These are phyloP conservation scores for Redunca redunca DNA, from an alignment of 2,113 vertebrate species.

Conservation along the genomic window DNA sequence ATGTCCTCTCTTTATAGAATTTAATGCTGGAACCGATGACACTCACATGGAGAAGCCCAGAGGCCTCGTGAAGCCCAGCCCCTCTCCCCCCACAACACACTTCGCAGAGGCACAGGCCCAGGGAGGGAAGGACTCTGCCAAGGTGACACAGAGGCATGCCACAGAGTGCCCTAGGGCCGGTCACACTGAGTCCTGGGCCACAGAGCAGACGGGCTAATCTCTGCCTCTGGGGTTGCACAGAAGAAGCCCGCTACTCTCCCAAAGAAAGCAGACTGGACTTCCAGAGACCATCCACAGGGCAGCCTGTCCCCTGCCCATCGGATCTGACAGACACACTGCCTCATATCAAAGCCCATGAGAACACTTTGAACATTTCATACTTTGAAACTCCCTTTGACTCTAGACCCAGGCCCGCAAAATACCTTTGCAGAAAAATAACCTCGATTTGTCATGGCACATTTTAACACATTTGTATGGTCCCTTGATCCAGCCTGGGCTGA, in stretches of 20 bases:
- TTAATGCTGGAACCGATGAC: rapidly evolving
- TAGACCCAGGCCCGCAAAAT: not conserved
- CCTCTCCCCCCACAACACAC: not conserved
- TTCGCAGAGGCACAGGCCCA: not conserved
- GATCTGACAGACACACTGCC: rapidly evolving
- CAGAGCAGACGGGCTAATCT: not conserved
- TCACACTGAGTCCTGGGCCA: not conserved
- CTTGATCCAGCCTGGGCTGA: constrained; percentile 55
- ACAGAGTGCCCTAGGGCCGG: not conserved
- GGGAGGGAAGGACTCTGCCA: not conserved
- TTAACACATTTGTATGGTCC: not conserved
- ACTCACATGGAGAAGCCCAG: rapidly evolving
- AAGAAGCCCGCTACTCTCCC: not conserved
- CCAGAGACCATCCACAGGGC: not conserved
- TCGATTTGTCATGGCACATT: not conserved
- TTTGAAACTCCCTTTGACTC: not conserved
- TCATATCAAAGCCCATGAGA: not conserved
- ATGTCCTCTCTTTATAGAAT: rapidly evolving
- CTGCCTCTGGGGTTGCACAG: rapidly evolving
- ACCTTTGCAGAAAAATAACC: constrained; percentile 10
- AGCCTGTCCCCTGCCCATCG: rapidly evolving
- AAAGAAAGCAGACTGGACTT: not conserved
- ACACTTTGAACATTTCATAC: not conserved
- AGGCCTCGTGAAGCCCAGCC: too few species aligned
- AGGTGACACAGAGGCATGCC: not conserved